Base-by-base conservation (phyloP, 2,113 vertebrate genomes). In the Cebus imitator region DNA sequence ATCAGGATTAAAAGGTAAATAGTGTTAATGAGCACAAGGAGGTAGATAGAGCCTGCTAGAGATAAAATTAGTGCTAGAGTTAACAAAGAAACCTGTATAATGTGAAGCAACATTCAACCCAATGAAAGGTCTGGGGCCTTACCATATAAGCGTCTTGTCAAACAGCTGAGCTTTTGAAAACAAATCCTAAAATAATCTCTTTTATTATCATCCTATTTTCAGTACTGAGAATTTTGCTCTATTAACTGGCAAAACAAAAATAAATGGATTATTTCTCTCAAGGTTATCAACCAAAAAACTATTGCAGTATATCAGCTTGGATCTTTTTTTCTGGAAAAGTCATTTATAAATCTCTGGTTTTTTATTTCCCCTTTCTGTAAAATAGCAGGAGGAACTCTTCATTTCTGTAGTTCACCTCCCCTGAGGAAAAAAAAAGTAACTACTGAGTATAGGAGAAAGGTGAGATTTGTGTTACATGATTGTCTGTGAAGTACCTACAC, bases 1-100 rank as follows among this genome's bases (percentile, higher is more conserved):
- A 21, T 86, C 20, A 96, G 87, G 68, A 96, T 84, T 61, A 72
- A 94, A 90, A 64, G 73, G 3, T n/a, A 81, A 89, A 95, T 73
- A 73, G 43, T 58, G 4, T 75, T 86, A 73, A 95, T 79, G 58
- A 93, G 64, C 21, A 84, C 64, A 91, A 94, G 17, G 10, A 76
- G 10, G 25, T 89, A 87, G 45, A 72, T 5, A 35, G 40, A 83
- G 25, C 50, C 61, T 76, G 35, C 52, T 55, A 85, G 6, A 91
- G 83, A 73, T 84, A 83, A 92, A 66, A 80, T 88, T 78, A 73
- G 32, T 70, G 37, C 82, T 80, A 35, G 6, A 79, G 50, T 50
- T 55, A 45, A 80, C 43, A n/a, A 48, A 90, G 61, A n/a, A 32
- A 37, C 48, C 14, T 68, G 32, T 89, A 30, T 50, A 55, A 35